Evolutionary conservation across 2,888 invertebrate species (phyloP).

Genomic region (Ophion costatus): DNA sequence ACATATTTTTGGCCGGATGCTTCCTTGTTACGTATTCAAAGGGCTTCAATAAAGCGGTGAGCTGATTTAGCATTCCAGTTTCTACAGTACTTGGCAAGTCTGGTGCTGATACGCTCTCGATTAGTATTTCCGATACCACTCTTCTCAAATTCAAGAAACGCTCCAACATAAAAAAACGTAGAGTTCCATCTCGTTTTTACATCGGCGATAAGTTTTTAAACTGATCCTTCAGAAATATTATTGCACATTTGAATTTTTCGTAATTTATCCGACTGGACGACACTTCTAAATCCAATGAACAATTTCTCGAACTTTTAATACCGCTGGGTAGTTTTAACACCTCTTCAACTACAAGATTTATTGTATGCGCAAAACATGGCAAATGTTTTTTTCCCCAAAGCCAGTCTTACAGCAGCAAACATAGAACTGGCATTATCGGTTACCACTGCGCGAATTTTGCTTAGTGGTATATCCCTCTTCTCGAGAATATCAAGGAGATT

Average conservation of each 20-base stretch:
- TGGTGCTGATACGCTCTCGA: neutral
- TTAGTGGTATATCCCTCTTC: neutral
- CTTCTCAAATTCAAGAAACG: too few relatives aligned
- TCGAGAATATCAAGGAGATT: neutral
- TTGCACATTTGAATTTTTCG: too few relatives aligned
- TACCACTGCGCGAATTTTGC: neutral
- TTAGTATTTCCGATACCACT: too few relatives aligned
- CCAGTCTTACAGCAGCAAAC: neutral
- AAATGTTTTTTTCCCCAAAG: neutral
- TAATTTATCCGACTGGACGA: neutral
- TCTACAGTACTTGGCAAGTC: neutral
- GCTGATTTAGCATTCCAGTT: neutral
- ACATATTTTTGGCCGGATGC: neutral
- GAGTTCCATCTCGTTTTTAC: too few relatives aligned
- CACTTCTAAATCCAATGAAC: neutral
- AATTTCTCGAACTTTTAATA: neutral
- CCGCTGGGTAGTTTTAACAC: neutral
- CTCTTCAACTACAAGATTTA: neutral
- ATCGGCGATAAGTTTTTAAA: too few relatives aligned
- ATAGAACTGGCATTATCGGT: neutral
- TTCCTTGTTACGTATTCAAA: neutral
- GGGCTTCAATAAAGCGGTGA: neutral
- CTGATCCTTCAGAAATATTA: too few relatives aligned
- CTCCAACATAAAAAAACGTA: too few relatives aligned
- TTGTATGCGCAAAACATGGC: constrained; percentile 7